These are phyloP conservation scores for Megaustenia siamemsis DNA, from an alignment of 2,888 invertebrate species.

Conservation along the genomic window DNA sequence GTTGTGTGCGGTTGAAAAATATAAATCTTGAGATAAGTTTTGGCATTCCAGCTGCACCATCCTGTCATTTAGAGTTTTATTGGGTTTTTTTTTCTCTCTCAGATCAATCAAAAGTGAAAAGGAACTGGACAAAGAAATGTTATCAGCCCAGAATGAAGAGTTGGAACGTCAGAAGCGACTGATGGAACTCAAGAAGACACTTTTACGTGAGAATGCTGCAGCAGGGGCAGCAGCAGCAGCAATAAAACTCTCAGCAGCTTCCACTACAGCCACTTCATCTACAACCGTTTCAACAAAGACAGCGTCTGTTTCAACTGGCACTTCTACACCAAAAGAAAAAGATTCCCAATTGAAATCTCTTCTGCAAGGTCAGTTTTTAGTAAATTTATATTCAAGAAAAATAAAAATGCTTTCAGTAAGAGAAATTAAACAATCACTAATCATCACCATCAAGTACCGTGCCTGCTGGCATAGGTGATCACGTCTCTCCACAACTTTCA, in stretches of 20 bases:
- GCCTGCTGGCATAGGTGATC: too few species aligned
- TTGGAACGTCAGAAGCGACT: slow-evolving; percentile 85
- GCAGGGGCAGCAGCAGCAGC: slow-evolving; percentile 16
- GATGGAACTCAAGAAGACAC: slow-evolving; percentile 79
- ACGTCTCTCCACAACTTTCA: too few species aligned
- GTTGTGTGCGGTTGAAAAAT: too few species aligned
- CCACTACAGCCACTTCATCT: slow-evolving; percentile 18
- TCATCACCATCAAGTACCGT: too few species aligned
- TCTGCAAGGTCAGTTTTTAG: slow-evolving; percentile 70
- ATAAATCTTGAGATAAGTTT: too few species aligned
- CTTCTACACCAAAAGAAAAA: slow-evolving; percentile 61
- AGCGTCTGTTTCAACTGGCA: slow-evolving; percentile 51
- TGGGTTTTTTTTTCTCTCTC: background rate
- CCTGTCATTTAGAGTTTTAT: too few species aligned
- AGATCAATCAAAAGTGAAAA: slow-evolving; percentile 90
- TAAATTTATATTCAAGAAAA: background rate
- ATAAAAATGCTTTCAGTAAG: too few species aligned
- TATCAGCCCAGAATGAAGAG: slow-evolving; percentile 95
- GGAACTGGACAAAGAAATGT: slow-evolving; percentile 93
- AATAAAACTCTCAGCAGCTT: background rate
- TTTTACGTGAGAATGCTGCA: slow-evolving; percentile 57
- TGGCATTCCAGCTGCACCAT: too few species aligned
- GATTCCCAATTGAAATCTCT: slow-evolving; percentile 78
- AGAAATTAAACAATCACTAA: too few species aligned
- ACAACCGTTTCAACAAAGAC: slow-evolving; percentile 37